These are phyloP conservation scores for Sphaeridia pumilis DNA, from an alignment of 2,888 invertebrate species.

Conservation along the genomic window DNA sequence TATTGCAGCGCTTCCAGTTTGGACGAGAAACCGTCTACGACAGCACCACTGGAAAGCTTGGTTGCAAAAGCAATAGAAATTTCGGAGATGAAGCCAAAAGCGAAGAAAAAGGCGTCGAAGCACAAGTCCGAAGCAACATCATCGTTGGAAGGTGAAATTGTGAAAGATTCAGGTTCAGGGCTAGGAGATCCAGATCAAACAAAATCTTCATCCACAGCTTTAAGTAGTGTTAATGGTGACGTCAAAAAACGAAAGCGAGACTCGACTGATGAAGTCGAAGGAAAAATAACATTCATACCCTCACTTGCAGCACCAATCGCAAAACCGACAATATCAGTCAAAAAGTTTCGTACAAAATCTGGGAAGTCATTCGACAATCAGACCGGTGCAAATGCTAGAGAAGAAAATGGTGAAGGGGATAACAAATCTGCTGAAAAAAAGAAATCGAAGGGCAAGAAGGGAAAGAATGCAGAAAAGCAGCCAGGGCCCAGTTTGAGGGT, in stretches of 20 bases:
- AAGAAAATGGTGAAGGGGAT: neutral
- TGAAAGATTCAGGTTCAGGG: neutral
- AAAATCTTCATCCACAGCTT: neutral
- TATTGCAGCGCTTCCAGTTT: neutral
- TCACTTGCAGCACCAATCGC: slow-evolving; percentile 6
- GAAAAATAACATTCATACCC: slow-evolving; percentile 3
- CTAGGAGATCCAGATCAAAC: neutral
- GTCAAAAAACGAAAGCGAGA: neutral
- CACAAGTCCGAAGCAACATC: too few relatives aligned
- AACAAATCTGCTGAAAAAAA: neutral
- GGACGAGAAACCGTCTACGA: neutral
- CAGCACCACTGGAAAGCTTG: neutral
- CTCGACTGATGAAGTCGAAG: neutral
- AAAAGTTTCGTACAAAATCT: neutral
- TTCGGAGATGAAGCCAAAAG: neutral
- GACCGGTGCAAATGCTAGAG: neutral
- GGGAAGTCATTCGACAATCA: neutral
- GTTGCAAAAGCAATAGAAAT: neutral
- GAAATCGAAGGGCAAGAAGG: neutral
- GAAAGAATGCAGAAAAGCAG: slow-evolving; percentile 1
- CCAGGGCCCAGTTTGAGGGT: slow-evolving; percentile 24
- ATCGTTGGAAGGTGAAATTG: neutral
- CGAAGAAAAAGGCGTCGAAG: neutral
- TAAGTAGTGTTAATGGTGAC: neutral
- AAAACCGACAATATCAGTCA: slow-evolving; percentile 2